Evolutionary conservation across 92 coral and sea anemone genomes (phyloP).

Genomic region (Phenganax subtilis): DNA sequence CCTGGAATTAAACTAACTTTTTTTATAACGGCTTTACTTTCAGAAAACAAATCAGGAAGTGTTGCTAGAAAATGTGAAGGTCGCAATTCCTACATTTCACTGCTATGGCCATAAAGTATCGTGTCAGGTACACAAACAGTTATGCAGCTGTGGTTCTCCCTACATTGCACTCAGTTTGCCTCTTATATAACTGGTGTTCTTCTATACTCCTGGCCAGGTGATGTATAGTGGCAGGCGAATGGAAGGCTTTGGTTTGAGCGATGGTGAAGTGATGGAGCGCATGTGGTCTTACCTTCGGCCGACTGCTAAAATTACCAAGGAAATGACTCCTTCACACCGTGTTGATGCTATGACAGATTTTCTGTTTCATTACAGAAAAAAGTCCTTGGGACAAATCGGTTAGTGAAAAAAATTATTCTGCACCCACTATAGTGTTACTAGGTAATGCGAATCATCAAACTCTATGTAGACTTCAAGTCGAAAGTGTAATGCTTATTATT

Average conservation of each 20-base stretch:
- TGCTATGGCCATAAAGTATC: conserved; percentile 57
- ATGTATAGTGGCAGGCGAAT: conserved; percentile 44
- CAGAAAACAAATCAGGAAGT: conserved; percentile 42
- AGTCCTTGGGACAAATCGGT: conserved; percentile 46
- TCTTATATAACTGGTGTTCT: not conserved
- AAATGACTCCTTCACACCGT: conserved; percentile 55
- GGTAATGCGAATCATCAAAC: not conserved
- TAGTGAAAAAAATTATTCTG: not conserved
- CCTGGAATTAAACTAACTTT: no score
- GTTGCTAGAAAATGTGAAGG: conserved; percentile 40
- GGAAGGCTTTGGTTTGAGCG: conserved; percentile 53
- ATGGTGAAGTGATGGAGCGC: conserved; percentile 59
- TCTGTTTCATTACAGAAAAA: conserved; percentile 48
- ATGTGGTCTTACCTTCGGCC: conserved; percentile 56
- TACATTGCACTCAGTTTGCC: not conserved
- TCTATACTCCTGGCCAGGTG: conserved; percentile 22
- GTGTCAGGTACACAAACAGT: conserved; percentile 40
- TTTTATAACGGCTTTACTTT: not conserved
- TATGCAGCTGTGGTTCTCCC: no score
- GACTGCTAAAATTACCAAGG: conserved; percentile 52
- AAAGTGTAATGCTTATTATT: no score
- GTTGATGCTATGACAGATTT: conserved; percentile 54
- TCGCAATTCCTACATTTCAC: conserved; percentile 53
- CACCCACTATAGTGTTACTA: no score
- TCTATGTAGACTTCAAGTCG: no score